phyloP scores from a whole-genome alignment of 1,140 invertebrate species.

The Diuraphis noxia region DNA sequence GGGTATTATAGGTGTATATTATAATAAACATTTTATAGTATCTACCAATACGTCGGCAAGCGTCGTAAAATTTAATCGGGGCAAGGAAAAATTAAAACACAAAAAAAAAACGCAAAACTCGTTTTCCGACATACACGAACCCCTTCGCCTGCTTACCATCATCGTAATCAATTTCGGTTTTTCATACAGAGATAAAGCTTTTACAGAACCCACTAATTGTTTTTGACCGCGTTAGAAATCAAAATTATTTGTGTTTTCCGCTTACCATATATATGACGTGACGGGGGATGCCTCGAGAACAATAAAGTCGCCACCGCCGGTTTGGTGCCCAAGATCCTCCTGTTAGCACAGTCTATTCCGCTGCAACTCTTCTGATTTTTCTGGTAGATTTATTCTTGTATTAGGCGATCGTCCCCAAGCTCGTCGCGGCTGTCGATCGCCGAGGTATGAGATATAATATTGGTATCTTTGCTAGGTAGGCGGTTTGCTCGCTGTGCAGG shows the following conservation, averaged over 20 bases:
- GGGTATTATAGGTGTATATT: neutral
- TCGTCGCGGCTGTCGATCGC: neutral
- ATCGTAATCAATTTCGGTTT: neutral
- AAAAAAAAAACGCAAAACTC: neutral
- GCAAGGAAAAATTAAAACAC: neutral
- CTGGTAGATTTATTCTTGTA: neutral
- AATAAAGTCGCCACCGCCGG: neutral
- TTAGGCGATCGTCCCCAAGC: neutral
- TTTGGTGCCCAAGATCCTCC: neutral
- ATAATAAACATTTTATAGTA: neutral
- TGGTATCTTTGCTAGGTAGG: neutral
- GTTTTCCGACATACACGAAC: neutral
- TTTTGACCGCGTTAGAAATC: neutral
- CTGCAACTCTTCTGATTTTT: neutral
- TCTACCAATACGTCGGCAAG: neutral
- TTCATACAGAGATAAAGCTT: neutral
- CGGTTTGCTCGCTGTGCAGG: neutral
- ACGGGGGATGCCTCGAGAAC: neutral
- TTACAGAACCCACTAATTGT: neutral
- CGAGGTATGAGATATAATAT: neutral
- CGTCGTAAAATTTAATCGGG: constrained; percentile 7
- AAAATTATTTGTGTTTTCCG: neutral
- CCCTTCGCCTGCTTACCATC: neutral
- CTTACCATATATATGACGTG: neutral
- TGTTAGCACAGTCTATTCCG: neutral